These are phyloP conservation scores for Echinops telfairi DNA, from an alignment of 2,113 vertebrate species.

Conservation along the genomic window DNA sequence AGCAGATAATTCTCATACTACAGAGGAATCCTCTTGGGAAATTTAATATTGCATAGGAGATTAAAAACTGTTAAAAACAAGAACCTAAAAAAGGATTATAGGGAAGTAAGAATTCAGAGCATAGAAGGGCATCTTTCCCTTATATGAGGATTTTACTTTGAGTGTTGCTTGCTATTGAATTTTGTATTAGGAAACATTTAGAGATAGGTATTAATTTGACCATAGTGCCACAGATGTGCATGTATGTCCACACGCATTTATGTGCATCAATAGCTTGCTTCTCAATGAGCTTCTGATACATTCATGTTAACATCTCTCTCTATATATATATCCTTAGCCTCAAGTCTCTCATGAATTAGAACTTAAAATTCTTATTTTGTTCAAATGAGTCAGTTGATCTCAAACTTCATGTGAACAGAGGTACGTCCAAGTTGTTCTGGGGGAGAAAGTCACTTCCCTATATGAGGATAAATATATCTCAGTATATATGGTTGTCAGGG, in stretches of 20 bases:
- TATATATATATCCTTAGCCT: neutral
- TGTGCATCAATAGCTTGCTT: neutral
- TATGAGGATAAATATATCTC: neutral
- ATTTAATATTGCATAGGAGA: neutral
- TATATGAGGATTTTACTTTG: neutral
- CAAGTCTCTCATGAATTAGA: constrained; percentile 27
- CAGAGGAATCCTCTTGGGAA: constrained; percentile 24
- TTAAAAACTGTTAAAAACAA: constrained; percentile 25
- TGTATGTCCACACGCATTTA: too few relatives aligned
- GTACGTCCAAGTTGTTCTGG: neutral
- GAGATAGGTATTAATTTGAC: neutral
- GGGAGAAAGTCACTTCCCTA: neutral
- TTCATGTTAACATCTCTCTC: neutral
- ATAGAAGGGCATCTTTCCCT: neutral
- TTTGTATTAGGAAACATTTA: neutral
- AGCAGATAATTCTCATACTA: constrained; percentile 26
- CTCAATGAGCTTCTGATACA: neutral
- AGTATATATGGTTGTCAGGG: neutral
- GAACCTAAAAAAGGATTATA: neutral
- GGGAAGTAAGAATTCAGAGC: constrained; percentile 49
- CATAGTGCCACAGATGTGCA: neutral
- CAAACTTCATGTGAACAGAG: constrained; percentile 31
- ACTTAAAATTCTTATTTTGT: constrained; percentile 28
- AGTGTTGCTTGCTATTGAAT: neutral
- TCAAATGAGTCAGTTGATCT: constrained; percentile 33